Base-by-base conservation (phyloP, 2,888 invertebrate genomes). In the Leucophora obtusa region DNA sequence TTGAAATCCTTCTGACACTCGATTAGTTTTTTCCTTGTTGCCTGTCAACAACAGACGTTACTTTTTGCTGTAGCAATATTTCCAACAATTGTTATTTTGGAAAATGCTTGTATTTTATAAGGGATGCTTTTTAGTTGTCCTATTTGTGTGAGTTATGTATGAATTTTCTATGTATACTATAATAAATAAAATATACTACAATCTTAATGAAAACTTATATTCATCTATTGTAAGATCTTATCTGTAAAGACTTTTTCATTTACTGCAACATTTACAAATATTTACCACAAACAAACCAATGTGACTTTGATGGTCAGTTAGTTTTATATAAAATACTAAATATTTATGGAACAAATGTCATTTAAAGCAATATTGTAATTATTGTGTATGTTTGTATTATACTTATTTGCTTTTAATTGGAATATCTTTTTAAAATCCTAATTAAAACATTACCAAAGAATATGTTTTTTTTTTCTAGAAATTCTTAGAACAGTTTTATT, bases 1-100 rank as follows among this genome's bases (percentile, higher is more conserved):
- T 71, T 74, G 66, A 71, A 75, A 75, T 79, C 65, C 71, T 79
- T 79, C 54, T 79, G 79, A 79, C 79, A 79, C 70, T 75, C 70
- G 79, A 68, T 71, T 79, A 68, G 60, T 71, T 65, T 74, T 66
- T 38, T 38, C 1, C 14, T 38, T 38, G 38, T 38, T 38, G 38
- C 2, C 38, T 38, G 71, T 68, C 77, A 72, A 50, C 66, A 62
- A 17, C 77, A 78, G 60, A 66, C 60, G 50, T 62, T 60, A 56
- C 38, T 14, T 38, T 38, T 38, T 38, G 10, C 6, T 38, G 10
- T 11, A 11, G 38, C 11, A 14, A 38, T 7, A 51, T 18, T 51
- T 15, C 17, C 51, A 51, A 11, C 38, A 38, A 38, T 38, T 38
- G 38, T 38, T 38, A 38, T 38, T 38, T 38, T 11, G 38, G 38